phyloP scores from a whole-genome alignment of 2,888 invertebrate species.

The Patella caerulea region DNA sequence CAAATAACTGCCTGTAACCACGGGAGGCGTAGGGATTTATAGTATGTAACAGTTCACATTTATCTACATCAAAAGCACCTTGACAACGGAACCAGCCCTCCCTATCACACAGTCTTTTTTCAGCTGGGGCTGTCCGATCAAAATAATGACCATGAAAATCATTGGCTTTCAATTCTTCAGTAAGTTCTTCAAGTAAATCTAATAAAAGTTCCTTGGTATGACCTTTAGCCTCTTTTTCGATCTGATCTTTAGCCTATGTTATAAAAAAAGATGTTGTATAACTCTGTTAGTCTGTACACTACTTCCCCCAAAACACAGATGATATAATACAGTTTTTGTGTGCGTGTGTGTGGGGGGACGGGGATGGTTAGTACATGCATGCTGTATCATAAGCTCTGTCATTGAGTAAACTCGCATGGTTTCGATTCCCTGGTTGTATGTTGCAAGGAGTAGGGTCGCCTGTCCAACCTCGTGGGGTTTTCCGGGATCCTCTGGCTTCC shows the following conservation, averaged over 20 bases:
- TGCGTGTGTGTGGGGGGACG: no score
- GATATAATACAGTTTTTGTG: no score
- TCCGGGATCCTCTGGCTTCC: no score
- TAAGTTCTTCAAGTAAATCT: conserved; percentile 47
- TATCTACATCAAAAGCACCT: conserved; percentile 59
- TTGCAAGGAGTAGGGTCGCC: no score
- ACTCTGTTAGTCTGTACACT: neutral
- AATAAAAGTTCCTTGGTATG: conserved; percentile 41
- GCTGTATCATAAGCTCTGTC: no score
- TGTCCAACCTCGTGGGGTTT: no score
- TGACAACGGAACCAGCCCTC: conserved; percentile 69
- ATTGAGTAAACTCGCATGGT: no score
- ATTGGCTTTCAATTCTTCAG: conserved; percentile 46
- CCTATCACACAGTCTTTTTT: conserved; percentile 61
- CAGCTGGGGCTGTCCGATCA: conserved; percentile 47
- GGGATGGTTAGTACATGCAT: no score
- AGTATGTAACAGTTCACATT: conserved; percentile 59
- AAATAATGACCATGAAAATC: conserved; percentile 59
- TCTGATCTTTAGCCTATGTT: conserved; percentile 60
- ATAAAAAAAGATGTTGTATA: neutral
- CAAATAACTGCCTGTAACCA: conserved; percentile 58
- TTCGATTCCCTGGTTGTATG: no score
- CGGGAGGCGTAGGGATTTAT: conserved; percentile 62
- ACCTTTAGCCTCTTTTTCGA: conserved; percentile 52
- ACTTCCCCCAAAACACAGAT: neutral